Conservation (phyloP, 2,888 invertebrate genomes). For the Lepidochrysops patricia region DNA sequence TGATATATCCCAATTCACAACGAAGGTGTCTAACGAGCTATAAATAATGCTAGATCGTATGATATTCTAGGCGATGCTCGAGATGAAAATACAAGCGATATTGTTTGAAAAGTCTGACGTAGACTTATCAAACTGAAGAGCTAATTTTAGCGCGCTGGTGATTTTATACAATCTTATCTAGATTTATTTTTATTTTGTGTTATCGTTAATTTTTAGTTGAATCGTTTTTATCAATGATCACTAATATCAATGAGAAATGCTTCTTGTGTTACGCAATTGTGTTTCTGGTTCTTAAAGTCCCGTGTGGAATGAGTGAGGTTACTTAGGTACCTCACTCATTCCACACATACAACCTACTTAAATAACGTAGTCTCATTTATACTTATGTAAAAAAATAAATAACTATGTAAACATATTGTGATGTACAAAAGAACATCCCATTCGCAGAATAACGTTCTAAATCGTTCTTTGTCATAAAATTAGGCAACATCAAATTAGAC, state of each 20-base stretch:
- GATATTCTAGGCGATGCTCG: background rate
- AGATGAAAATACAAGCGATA: conserved; percentile 1
- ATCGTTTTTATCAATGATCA: no score
- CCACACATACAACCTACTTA: no score
- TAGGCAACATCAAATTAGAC: conserved; percentile 19
- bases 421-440: background rate
- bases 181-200: background rate
- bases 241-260: no score
- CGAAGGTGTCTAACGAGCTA: conserved; percentile 8
- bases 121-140: conserved; percentile 5
- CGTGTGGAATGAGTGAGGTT: no score
- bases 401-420: no score
- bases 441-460: background rate
- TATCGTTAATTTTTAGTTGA: no score
- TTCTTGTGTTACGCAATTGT: no score
- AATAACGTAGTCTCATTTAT: no score
- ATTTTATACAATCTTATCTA: background rate
- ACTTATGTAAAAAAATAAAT: no score
- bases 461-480: conserved; percentile 10
- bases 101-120: background rate
- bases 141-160: background rate
- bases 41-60: background rate
- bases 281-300: no score
- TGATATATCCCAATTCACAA: conserved; percentile 11
- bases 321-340: no score